Percentiles rank a stretch among this genome's conserved stretches.
Evolutionary conservation across 1,140 invertebrate species (phyloP).

Genomic region (Pollicipes pollicipes): DNA sequence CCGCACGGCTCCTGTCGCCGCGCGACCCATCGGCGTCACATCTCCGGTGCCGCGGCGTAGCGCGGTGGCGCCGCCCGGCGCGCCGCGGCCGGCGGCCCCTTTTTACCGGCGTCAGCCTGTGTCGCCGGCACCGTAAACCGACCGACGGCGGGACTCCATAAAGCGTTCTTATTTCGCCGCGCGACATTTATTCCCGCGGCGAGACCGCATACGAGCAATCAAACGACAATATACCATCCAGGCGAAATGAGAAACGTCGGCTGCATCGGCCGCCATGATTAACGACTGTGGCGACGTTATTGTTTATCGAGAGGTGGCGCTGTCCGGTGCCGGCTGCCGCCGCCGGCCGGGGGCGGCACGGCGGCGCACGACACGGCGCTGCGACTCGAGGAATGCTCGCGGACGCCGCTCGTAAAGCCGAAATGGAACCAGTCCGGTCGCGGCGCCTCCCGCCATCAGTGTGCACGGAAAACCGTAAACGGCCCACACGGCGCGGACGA

Average conservation of each 20-base stretch:
- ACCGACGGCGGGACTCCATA: background rate
- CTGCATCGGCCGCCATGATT: background rate
- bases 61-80: background rate
- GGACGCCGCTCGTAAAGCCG: background rate
- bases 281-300: background rate
- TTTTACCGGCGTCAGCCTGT: background rate
- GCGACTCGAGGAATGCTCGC: background rate
- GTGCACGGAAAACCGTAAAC: no score
- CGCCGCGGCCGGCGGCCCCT: no score
- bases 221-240: background rate
- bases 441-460: background rate
- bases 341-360: no score
- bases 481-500: no score
- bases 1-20: no score
- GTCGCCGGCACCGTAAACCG: background rate
- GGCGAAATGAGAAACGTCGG: background rate
- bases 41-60: background rate
- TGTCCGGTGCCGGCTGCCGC: no score
- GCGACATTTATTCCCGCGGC: background rate
- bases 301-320: background rate
- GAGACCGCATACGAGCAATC: slow-evolving; percentile 1
- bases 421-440: background rate
- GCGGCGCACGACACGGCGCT: no score
- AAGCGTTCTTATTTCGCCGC: background rate
- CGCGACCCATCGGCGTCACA: background rate